These are phyloP conservation scores for Albula glossodonta DNA, from an alignment of 2,113 vertebrate species.

Conservation along the genomic window DNA sequence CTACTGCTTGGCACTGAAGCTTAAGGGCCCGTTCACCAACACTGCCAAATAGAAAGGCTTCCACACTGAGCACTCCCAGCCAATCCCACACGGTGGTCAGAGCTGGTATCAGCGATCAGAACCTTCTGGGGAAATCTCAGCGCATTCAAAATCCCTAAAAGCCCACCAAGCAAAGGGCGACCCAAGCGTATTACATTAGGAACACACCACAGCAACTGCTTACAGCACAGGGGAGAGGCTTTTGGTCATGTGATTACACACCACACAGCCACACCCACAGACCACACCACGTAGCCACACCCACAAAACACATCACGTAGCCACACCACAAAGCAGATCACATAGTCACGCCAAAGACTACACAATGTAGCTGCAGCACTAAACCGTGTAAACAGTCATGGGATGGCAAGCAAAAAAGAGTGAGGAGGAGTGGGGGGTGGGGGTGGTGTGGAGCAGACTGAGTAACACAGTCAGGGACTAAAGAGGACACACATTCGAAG, in stretches of 20 bases:
- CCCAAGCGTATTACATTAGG: constrained; percentile 7
- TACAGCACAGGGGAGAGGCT: background rate
- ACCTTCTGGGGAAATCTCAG: background rate
- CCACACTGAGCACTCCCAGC: too few species aligned
- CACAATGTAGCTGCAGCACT: too few species aligned
- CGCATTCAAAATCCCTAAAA: background rate
- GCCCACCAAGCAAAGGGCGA: background rate
- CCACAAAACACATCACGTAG: too few species aligned
- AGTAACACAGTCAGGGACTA: background rate
- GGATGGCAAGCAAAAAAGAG: too few species aligned
- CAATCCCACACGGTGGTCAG: background rate
- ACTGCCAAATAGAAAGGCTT: too few species aligned
- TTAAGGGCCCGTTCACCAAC: too few species aligned
- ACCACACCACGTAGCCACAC: constrained; percentile 12
- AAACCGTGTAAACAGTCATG: too few species aligned
- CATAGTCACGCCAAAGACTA: too few species aligned
- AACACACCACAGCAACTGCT: constrained; percentile 14
- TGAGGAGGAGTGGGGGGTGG: background rate
- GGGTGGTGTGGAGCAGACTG: background rate
- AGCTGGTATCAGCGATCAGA: background rate
- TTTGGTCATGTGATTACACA: background rate
- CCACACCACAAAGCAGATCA: too few species aligned
- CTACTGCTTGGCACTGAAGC: background rate
- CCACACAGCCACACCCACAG: background rate
- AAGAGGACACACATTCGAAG: constrained; percentile 1